Evolutionary conservation across 1,140 invertebrate genomes (phyloP).

Genomic region (Sinonovacula constricta): DNA sequence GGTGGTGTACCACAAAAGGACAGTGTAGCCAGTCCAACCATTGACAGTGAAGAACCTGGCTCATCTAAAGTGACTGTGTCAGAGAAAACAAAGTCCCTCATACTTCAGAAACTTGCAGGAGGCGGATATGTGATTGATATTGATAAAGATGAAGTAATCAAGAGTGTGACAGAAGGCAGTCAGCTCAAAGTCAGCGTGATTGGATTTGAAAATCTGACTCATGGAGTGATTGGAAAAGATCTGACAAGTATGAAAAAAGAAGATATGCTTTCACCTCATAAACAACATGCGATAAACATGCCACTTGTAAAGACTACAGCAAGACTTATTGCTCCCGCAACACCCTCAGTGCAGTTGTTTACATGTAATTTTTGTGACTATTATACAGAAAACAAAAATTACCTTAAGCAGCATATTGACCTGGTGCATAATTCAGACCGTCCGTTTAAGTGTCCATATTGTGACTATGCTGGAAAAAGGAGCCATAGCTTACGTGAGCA

Average conservation of each 20-base stretch:
- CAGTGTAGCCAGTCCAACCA: too few species aligned
- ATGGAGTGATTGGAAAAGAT: background rate
- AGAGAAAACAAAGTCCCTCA: slow-evolving; percentile 47
- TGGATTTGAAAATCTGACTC: background rate
- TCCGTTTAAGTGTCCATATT: slow-evolving; percentile 77
- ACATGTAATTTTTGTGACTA: slow-evolving; percentile 72
- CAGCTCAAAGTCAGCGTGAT: background rate
- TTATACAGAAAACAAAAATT: slow-evolving; percentile 75
- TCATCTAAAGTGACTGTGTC: slow-evolving; percentile 40
- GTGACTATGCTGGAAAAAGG: slow-evolving; percentile 78
- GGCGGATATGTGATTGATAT: background rate
- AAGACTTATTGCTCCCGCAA: background rate
- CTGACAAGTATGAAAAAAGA: background rate
- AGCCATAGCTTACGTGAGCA: slow-evolving; percentile 76
- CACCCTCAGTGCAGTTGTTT: slow-evolving; percentile 35
- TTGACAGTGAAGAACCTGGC: slow-evolving; percentile 30
- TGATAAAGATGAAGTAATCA: background rate
- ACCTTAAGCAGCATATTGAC: slow-evolving; percentile 77
- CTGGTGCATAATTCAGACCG: slow-evolving; percentile 74
- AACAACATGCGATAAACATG: too few species aligned
- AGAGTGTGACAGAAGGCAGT: background rate
- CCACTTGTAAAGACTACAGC: too few species aligned
- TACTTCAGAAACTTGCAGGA: slow-evolving; percentile 35
- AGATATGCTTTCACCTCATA: too few species aligned
- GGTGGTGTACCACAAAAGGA: too few species aligned